Conservation (phyloP, 2,797 vertebrate genomes). For the Muscicapa comitata region DNA sequence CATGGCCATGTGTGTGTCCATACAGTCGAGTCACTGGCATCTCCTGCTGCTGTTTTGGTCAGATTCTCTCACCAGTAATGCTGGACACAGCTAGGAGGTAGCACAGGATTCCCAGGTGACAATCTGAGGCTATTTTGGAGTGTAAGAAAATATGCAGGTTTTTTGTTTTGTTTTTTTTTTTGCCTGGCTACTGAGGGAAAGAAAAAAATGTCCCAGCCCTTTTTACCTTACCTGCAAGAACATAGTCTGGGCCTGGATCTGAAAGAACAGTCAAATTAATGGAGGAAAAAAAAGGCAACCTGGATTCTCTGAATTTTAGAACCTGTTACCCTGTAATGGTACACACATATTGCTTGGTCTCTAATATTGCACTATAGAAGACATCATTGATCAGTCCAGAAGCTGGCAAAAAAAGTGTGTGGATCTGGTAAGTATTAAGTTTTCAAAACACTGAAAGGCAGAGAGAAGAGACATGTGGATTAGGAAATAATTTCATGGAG, state of each 20-base stretch:
- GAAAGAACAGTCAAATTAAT: not conserved
- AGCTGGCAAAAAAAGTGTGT: not conserved
- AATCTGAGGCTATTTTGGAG: not conserved
- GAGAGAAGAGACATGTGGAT: rapidly evolving
- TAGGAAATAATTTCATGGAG: not conserved
- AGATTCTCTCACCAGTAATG: not conserved
- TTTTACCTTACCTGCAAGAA: not conserved
- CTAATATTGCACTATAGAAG: not conserved
- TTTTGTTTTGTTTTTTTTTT: not conserved
- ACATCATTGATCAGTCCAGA: not conserved
- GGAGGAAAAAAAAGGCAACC: not conserved
- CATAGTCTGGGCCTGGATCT: not conserved
- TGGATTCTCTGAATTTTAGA: not conserved
- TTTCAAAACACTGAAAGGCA: not conserved
- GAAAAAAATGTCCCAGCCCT: not conserved
- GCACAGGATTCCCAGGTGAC: not conserved
- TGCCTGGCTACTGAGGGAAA: not conserved
- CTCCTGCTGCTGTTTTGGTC: not conserved
- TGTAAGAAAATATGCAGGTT: not conserved
- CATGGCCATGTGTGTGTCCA: rapidly evolving
- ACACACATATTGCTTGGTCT: not conserved
- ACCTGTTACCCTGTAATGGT: not conserved
- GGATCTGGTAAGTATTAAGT: not conserved
- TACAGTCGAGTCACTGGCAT: rapidly evolving
- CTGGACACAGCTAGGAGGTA: not conserved